Percentiles rank a stretch among this genome's conserved stretches.
Conservation (phyloP, 2,113 vertebrate species). For the Peromyscus leucopus region DNA sequence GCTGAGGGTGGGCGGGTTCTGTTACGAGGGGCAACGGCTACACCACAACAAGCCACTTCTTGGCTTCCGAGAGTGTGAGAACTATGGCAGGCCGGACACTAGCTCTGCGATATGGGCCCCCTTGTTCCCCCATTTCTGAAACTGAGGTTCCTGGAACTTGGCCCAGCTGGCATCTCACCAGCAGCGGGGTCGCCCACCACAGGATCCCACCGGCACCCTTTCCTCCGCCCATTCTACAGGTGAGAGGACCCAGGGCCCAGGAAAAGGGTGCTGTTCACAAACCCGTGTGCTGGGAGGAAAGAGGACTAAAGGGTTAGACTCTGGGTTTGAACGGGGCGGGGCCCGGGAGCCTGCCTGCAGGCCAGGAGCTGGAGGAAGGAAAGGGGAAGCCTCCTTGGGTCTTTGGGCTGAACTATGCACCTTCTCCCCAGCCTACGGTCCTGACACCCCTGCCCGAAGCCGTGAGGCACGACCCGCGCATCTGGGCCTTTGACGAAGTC, state of each 20-base stretch:
- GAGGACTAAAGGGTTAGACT: too few relatives aligned
- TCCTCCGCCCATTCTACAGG: slow-evolving; percentile 66
- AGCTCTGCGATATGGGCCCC: background rate
- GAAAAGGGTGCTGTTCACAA: background rate
- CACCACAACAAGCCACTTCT: slow-evolving; percentile 65
- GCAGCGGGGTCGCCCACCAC: slow-evolving; percentile 78
- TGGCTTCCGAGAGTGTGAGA: background rate
- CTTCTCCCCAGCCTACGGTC: slow-evolving; percentile 65
- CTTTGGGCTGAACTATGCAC: background rate
- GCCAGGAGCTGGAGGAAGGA: background rate
- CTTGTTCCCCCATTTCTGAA: background rate
- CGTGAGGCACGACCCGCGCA: background rate
- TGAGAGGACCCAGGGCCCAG: slow-evolving; percentile 20
- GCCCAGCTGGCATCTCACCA: slow-evolving; percentile 78
- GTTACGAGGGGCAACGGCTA: slow-evolving; percentile 74
- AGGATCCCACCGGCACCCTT: slow-evolving; percentile 50
- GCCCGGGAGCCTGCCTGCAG: background rate
- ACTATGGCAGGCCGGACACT: slow-evolving; percentile 59
- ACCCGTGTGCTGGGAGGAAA: background rate
- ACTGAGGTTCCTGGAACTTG: slow-evolving; percentile 37
- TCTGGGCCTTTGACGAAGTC: slow-evolving; percentile 80
- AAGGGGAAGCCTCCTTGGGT: background rate
- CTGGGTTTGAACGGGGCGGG: background rate
- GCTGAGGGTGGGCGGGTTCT: slow-evolving; percentile 59
- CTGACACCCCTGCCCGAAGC: slow-evolving; percentile 69